phyloP scores from a whole-genome alignment of 2,888 invertebrate genomes.

The Pinctada fucata region DNA sequence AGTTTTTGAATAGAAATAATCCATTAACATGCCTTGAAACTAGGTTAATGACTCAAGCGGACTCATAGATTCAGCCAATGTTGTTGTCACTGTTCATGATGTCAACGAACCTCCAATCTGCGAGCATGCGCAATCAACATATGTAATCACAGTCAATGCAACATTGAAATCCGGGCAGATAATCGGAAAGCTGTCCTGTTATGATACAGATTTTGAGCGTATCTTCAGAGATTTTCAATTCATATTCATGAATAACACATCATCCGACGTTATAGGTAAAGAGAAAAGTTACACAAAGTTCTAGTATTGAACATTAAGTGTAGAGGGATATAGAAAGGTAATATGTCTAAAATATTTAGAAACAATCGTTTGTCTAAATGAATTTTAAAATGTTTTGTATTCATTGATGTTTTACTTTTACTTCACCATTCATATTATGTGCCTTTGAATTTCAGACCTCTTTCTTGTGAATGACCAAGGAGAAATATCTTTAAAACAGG shows the following conservation, averaged over 20 bases:
- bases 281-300: too few relatives aligned
- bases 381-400: too few relatives aligned
- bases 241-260: background rate
- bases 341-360: too few relatives aligned
- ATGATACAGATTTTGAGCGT: background rate
- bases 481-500: background rate
- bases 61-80: background rate
- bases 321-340: too few relatives aligned
- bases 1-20: too few relatives aligned
- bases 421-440: too few relatives aligned
- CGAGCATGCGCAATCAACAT: background rate
- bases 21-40: background rate
- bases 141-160: conserved; percentile 4
- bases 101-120: conserved; percentile 28
- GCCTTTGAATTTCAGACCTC: too few relatives aligned
- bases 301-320: too few relatives aligned
- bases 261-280: background rate
- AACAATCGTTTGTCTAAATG: too few relatives aligned
- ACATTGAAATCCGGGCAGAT: background rate
- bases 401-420: too few relatives aligned
- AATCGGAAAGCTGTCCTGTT: background rate
- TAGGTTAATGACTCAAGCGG: conserved; percentile 14
- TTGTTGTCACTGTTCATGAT: conserved; percentile 10
- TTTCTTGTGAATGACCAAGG: background rate
- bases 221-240: background rate